A percentile compares a stretch with the other conserved stretches of the same genome.
phyloP scores from a whole-genome alignment of 2,797 vertebrate species.

The Bufotes viridis region DNA sequence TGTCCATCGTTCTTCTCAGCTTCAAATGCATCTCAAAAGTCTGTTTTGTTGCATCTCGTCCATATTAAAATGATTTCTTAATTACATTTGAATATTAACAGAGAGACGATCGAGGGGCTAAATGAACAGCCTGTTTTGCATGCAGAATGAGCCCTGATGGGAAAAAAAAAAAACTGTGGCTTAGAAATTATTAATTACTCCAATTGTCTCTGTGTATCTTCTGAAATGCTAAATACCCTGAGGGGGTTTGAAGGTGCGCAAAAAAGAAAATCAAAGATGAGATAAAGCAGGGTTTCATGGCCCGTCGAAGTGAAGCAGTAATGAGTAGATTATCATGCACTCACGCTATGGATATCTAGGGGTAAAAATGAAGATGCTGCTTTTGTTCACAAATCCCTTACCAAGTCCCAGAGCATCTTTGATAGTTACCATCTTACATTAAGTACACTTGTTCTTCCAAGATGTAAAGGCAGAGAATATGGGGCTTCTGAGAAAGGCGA shows the following conservation, averaged over 20 bases:
- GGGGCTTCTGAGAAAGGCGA: not conserved
- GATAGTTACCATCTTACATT: slow-evolving; percentile 11
- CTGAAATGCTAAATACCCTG: slow-evolving; percentile 50
- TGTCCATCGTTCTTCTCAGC: slow-evolving; percentile 28
- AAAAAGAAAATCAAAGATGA: slow-evolving; percentile 52
- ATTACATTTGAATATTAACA: slow-evolving; percentile 63
- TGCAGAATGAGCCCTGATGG: slow-evolving; percentile 38
- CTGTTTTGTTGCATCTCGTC: slow-evolving; percentile 44
- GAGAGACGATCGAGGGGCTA: slow-evolving; percentile 35
- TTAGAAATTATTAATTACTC: slow-evolving; percentile 45
- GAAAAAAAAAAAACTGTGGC: slow-evolving; percentile 24
- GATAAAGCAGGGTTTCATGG: slow-evolving; percentile 46
- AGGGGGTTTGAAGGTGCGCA: slow-evolving; percentile 28
- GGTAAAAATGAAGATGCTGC: not conserved
- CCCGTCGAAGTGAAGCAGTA: slow-evolving; percentile 10
- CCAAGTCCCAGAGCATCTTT: slow-evolving; percentile 12
- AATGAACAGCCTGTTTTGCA: slow-evolving; percentile 56
- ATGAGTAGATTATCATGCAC: slow-evolving; percentile 47
- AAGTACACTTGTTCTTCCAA: slow-evolving; percentile 30
- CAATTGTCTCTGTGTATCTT: slow-evolving; percentile 54
- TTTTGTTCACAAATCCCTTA: slow-evolving; percentile 12
- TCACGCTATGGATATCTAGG: slow-evolving; percentile 4
- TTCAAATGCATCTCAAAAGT: slow-evolving; percentile 44
- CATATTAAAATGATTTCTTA: slow-evolving; percentile 61
- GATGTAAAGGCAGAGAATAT: not conserved